A percentile compares a stretch with the other conserved stretches of the same genome.
Evolutionary conservation across 2,888 invertebrate species (phyloP).

Genomic region (Tipula vernalis): DNA sequence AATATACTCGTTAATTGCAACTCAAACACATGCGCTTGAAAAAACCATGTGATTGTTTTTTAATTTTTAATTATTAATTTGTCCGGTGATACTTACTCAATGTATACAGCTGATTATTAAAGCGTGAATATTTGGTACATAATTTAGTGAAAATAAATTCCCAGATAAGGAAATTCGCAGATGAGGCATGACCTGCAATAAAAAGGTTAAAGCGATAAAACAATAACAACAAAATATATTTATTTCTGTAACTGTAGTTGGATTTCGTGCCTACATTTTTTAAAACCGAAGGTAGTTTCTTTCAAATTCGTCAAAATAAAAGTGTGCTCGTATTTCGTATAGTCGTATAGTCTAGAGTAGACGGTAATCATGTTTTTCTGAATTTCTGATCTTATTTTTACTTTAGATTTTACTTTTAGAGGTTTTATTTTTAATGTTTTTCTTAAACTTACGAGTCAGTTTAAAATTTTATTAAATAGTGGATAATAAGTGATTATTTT

Average conservation of each 20-base stretch:
- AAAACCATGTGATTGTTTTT: not conserved
- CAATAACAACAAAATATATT: not conserved
- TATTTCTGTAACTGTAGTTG: too few species aligned
- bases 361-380: not conserved
- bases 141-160: not conserved
- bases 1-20: not conserved
- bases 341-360: not conserved
- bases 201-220: not conserved
- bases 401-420: not conserved
- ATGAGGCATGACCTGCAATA: not conserved
- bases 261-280: too few species aligned
- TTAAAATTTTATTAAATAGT: not conserved
- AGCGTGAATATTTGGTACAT: not conserved
- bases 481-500: not conserved
- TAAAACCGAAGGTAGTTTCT: not conserved
- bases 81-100: not conserved
- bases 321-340: not conserved
- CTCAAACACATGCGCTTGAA: not conserved
- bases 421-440: not conserved
- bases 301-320: not conserved
- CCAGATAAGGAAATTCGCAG: not conserved
- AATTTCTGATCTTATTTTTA: not conserved
- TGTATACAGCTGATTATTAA: not conserved
- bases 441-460: not conserved
- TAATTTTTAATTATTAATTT: not conserved